A percentile compares a stretch with the other conserved stretches of the same genome.
Conservation (phyloP, 2,797 vertebrate species). For the Cephalopachus bancanus region DNA sequence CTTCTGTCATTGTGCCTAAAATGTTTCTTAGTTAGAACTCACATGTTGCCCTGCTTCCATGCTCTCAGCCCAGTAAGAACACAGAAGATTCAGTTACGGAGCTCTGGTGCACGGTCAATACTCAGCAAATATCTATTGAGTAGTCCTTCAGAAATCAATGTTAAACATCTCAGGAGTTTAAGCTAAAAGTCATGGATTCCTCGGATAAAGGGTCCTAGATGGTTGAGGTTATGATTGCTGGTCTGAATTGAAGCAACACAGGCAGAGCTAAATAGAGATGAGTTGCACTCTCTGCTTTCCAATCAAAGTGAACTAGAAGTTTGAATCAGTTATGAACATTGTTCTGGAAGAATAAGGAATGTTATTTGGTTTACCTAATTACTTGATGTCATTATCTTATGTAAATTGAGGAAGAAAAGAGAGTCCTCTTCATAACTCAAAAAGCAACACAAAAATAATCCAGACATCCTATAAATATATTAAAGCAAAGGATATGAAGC, state of each 20-base stretch:
- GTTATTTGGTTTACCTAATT: constrained; percentile 64
- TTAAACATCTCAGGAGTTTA: background rate
- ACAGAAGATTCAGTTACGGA: background rate
- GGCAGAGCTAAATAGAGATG: background rate
- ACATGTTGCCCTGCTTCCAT: background rate
- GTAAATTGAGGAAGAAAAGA: constrained; percentile 25
- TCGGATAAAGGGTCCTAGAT: background rate
- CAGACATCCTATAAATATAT: background rate
- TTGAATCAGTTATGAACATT: background rate
- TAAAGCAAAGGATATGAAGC: background rate
- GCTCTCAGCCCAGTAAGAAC: background rate
- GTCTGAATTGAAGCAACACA: background rate
- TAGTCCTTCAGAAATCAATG: background rate
- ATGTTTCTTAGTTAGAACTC: background rate
- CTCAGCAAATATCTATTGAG: background rate
- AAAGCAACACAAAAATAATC: constrained; percentile 1
- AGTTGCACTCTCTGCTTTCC: background rate
- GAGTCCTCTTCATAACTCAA: background rate
- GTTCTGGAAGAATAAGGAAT: constrained; percentile 54
- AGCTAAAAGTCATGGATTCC: background rate
- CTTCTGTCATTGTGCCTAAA: background rate
- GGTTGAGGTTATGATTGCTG: background rate
- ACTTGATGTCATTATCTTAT: constrained; percentile 47
- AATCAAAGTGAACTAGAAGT: background rate
- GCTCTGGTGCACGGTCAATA: background rate